Base-by-base conservation (phyloP, 2,113 vertebrate genomes). In the Crotalus tigris region DNA sequence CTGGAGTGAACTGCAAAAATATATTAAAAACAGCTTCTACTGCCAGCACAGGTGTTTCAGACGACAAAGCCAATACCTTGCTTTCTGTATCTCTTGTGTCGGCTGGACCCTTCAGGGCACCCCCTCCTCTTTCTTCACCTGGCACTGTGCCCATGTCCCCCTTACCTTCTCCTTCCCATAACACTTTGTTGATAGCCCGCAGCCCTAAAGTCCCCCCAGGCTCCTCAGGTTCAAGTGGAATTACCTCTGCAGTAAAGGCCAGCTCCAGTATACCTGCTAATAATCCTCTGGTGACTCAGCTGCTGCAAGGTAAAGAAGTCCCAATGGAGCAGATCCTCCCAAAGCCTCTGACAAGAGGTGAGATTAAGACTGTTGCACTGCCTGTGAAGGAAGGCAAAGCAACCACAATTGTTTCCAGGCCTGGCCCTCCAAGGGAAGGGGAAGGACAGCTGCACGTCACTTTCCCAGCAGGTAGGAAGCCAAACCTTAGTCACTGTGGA, bases 291-390 rank as follows among this genome's bases (percentile, higher is more conserved):
- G 99, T 99, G 94, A 98, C 98, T 8, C 98, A 99, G 92, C 98
- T 99, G 53, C 98, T 99, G 55, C 99, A 99, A 94, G 99, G 98
- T 81, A 99, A 99, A 97, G 98, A 98, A 7, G 98, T 99, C 88
- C 98, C 99, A 0, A 93, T 99, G 96, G 99, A 99, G 95, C 98
- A 99, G 92, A 99, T 99, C 96, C 98, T 99, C 95, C 98, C 98
- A 39, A 99, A 98, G 96, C 96, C 99, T 15, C 96, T 98, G 89
- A 97, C 98, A 96, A 98, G 98, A 95, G 95, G 96, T 1, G 98
- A 99, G n/a, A 89, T 95, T 85, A 98, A 97, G 95, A 85, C 96
- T 6, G 92, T 95, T 85, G 95, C 95, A 0, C 95, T 44, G 24
- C 97, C 46, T 94, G 53, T 44, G 97, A 97, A 44, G 96, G 97